phyloP scores from a whole-genome alignment of 2,888 invertebrate genomes.

The Apantesis nais region DNA sequence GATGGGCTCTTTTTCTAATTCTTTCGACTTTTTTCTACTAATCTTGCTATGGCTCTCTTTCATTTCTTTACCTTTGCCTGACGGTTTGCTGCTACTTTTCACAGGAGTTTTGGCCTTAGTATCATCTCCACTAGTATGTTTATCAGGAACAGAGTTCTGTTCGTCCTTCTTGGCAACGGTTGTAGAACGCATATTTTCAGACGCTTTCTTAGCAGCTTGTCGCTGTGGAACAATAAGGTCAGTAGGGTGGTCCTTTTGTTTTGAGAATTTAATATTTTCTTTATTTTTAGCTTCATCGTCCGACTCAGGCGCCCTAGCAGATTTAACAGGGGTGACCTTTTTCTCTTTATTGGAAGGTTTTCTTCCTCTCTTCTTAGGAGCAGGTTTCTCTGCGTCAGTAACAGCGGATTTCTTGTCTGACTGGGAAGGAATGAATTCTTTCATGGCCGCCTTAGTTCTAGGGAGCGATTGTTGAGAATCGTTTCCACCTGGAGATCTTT shows the following conservation, averaged over 20 bases:
- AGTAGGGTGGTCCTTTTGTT: slow-evolving; percentile 87
- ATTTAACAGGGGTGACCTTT: slow-evolving; percentile 59
- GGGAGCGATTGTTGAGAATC: slow-evolving; percentile 89
- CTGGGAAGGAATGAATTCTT: slow-evolving; percentile 89
- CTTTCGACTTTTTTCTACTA: slow-evolving; percentile 84
- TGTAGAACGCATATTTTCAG: slow-evolving; percentile 92
- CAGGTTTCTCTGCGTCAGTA: slow-evolving; percentile 66
- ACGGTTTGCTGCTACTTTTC: slow-evolving; percentile 64
- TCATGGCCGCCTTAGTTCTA: slow-evolving; percentile 93
- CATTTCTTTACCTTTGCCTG: slow-evolving; percentile 75
- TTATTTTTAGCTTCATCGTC: slow-evolving; percentile 82
- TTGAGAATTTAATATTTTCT: slow-evolving; percentile 77
- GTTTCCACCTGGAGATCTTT: slow-evolving; percentile 87
- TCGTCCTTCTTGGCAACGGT: slow-evolving; percentile 82
- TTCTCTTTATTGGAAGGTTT: slow-evolving; percentile 81
- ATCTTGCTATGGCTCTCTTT: slow-evolving; percentile 68
- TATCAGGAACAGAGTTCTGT: slow-evolving; percentile 58
- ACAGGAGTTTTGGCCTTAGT: slow-evolving; percentile 61
- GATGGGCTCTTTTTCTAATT: slow-evolving; percentile 88
- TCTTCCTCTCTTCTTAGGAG: slow-evolving; percentile 75
- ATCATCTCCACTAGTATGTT: slow-evolving; percentile 69
- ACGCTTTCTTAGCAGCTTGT: slow-evolving; percentile 96
- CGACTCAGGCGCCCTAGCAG: slow-evolving; percentile 58
- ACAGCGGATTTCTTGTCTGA: slow-evolving; percentile 64
- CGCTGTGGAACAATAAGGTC: slow-evolving; percentile 95